Evolutionary conservation across 2,113 vertebrate genomes (phyloP).

Genomic region (Puntigrus tetrazona): DNA sequence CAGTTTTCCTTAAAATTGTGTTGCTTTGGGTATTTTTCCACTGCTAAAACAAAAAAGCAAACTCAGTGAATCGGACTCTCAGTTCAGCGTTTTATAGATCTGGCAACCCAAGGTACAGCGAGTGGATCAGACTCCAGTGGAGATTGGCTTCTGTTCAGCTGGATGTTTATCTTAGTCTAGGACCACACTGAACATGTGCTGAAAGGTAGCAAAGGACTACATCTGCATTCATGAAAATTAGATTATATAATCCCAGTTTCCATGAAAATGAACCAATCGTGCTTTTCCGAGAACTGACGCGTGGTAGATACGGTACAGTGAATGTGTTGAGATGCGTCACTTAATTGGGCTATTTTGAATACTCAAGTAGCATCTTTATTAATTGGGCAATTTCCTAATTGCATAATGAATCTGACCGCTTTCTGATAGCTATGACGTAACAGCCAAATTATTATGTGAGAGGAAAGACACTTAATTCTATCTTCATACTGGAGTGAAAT

Average conservation of each 20-base stretch:
- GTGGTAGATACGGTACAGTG: not conserved
- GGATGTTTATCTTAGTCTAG: conserved; percentile 3
- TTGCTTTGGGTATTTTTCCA: not conserved
- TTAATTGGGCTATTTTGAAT: not conserved
- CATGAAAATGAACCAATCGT: not conserved
- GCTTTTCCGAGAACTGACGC: not conserved
- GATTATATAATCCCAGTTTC: conserved; percentile 6
- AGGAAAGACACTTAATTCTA: not conserved
- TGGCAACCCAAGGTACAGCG: conserved; percentile 4
- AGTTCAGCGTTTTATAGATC: conserved; percentile 21
- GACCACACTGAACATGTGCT: conserved; percentile 28
- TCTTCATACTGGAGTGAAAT: not conserved
- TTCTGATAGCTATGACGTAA: not conserved
- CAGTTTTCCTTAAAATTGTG: not conserved
- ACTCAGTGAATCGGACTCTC: conserved; percentile 4
- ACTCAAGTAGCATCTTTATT: not conserved
- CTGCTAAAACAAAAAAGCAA: conserved; percentile 10
- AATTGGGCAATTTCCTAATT: not conserved
- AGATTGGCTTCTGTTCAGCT: conserved; percentile 26
- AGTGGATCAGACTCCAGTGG: conserved; percentile 12
- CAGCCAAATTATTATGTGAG: not conserved
- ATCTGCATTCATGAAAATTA: conserved; percentile 3
- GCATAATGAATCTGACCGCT: not conserved
- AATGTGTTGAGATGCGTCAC: not conserved
- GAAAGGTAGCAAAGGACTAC: conserved; percentile 10